Evolutionary conservation across 2,113 vertebrate species (phyloP).

Genomic region (Saccopteryx leptura): DNA sequence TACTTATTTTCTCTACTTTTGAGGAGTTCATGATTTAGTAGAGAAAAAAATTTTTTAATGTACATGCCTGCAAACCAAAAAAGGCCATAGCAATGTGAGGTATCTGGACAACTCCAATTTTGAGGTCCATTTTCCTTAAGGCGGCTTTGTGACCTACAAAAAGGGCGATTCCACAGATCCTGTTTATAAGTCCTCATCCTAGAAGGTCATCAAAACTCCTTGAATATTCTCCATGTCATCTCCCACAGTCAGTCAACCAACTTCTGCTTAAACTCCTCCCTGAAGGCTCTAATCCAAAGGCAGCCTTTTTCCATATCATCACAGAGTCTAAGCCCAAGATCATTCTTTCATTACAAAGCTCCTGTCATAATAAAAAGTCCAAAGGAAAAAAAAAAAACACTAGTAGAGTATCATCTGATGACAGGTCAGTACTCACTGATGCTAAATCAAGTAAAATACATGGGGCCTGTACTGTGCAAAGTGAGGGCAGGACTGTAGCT

Average conservation of each 20-base stretch:
- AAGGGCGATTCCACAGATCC: constrained; percentile 15
- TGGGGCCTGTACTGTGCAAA: background rate
- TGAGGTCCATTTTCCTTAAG: constrained; percentile 36
- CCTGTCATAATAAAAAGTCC: constrained; percentile 52
- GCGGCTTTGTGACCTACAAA: background rate
- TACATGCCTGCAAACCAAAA: constrained; percentile 19
- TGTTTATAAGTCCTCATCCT: constrained; percentile 29
- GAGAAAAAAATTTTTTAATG: background rate
- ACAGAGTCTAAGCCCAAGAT: constrained; percentile 52
- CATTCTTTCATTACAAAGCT: constrained; percentile 26
- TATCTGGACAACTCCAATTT: background rate
- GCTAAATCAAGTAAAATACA: constrained; percentile 65
- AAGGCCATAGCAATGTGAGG: background rate
- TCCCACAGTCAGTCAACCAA: background rate
- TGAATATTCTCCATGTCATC: constrained; percentile 3
- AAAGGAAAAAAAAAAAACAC: constrained; percentile 48
- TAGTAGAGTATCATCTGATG: constrained; percentile 9
- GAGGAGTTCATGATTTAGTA: background rate
- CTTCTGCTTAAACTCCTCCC: background rate
- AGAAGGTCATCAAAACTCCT: background rate
- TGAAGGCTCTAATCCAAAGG: background rate
- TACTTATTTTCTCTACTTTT: background rate
- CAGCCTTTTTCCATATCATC: background rate
- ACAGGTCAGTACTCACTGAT: constrained; percentile 14
- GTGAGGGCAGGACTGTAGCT: background rate